Conservation (phyloP, 2,113 vertebrate genomes). For the Lota lota region DNA sequence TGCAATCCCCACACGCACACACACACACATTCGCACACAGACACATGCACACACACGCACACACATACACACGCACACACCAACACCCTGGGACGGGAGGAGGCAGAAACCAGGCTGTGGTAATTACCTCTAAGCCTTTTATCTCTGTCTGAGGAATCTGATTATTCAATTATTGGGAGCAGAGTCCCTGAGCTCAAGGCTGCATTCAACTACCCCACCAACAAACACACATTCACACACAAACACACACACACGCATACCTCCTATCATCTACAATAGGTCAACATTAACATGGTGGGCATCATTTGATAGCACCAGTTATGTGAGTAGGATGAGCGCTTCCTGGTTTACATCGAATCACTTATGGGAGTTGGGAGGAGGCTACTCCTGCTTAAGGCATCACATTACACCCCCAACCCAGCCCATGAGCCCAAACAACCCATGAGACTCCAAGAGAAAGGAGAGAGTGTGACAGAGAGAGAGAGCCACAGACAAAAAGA, state of each 20-base stretch:
- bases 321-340: conserved; percentile 28
- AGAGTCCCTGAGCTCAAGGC: conserved; percentile 34
- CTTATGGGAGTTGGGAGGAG: conserved; percentile 13
- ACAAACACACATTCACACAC: conserved; percentile 1
- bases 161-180: conserved; percentile 61
- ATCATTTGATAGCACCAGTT: conserved; percentile 9
- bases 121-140: conserved; percentile 69
- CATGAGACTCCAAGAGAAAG: not conserved
- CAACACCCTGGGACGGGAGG: conserved; percentile 8
- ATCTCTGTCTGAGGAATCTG: conserved; percentile 64
- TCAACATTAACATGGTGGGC: not conserved
- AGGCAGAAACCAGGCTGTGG: conserved; percentile 34
- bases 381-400: conserved; percentile 43
- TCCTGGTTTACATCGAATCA: conserved; percentile 51
- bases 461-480: not conserved
- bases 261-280: not conserved
- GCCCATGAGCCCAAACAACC: not conserved
- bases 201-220: conserved; percentile 3
- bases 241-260: conserved; percentile 9
- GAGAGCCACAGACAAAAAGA: not conserved
- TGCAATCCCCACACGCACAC: not conserved
- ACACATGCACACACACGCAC: not conserved
- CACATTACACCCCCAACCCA: conserved; percentile 39
- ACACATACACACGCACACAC: conserved; percentile 3
- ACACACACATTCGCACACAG: not conserved